Conservation (phyloP, 2,113 vertebrate genomes). For the Phainopepla nitens region DNA sequence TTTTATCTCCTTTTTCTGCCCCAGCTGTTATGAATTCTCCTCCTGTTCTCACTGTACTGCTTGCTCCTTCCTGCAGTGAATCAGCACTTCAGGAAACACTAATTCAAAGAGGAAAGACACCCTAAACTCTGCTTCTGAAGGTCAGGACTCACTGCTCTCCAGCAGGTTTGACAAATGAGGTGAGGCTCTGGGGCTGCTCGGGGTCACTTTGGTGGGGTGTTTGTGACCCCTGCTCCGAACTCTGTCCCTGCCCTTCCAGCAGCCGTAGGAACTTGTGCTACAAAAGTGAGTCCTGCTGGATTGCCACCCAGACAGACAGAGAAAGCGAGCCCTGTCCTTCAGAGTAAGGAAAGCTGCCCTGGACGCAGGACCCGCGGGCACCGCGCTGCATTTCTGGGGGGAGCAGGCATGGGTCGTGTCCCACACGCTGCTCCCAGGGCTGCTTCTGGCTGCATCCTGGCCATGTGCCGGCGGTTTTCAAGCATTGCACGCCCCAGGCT, state of each 20-base stretch:
- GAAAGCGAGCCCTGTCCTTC: neutral
- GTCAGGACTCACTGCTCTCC: neutral
- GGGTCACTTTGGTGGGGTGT: neutral
- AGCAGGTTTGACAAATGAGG: neutral
- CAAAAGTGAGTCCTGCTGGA: neutral
- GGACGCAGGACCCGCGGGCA: fast-evolving
- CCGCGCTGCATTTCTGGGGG: neutral
- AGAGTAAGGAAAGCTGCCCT: neutral
- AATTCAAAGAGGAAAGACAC: constrained; percentile 42
- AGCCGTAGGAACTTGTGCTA: neutral
- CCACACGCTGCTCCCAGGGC: fast-evolving
- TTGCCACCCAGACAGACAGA: neutral
- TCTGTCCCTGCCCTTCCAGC: neutral
- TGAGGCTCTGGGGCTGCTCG: neutral
- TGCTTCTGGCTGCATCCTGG: neutral
- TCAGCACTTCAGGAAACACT: constrained; percentile 58
- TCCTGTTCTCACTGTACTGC: constrained; percentile 15
- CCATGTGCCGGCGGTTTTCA: fast-evolving
- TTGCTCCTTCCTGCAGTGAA: constrained; percentile 49
- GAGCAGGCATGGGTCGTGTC: neutral
- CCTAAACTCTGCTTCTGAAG: constrained; percentile 12
- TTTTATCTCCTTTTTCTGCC: constrained; percentile 45
- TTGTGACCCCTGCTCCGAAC: neutral
- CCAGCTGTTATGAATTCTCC: constrained; percentile 32
- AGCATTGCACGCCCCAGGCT: neutral